A percentile compares a stretch with the other conserved stretches of the same genome.
These are phyloP conservation scores for Vultur gryphus DNA, from an alignment of 2,797 vertebrate species.

Conservation along the genomic window DNA sequence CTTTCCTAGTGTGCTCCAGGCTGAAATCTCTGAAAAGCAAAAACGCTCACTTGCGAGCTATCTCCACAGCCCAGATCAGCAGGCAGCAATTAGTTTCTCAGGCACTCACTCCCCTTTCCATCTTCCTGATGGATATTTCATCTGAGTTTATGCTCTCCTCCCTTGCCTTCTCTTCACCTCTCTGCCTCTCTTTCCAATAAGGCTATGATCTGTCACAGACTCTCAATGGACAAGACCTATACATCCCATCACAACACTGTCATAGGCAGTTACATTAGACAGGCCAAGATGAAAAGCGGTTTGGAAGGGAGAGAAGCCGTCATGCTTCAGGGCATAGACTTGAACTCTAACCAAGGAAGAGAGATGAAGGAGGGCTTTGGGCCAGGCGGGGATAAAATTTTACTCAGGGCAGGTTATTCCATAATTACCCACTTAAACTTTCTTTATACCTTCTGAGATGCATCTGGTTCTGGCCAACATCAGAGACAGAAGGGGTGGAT, in stretches of 20 bases:
- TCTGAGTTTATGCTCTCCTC: conserved; percentile 42
- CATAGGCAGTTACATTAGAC: conserved; percentile 45
- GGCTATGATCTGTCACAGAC: conserved; percentile 46
- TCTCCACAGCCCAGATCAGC: conserved; percentile 33
- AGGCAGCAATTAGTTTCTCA: conserved; percentile 42
- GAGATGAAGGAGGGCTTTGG: conserved; percentile 50
- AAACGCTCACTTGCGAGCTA: conserved; percentile 26
- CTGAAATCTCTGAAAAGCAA: conserved; percentile 41
- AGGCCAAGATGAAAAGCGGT: conserved; percentile 23
- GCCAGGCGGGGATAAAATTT: conserved; percentile 20
- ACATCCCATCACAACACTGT: conserved; percentile 53
- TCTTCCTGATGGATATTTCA: conserved; percentile 54
- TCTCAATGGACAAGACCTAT: conserved; percentile 50
- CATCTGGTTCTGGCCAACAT: conserved; percentile 41
- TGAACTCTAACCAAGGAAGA: conserved; percentile 40
- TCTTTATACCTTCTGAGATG: conserved; percentile 22
- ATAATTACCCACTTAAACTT: conserved; percentile 51
- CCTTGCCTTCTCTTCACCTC: neutral
- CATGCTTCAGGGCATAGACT: conserved; percentile 36
- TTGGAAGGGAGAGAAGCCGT: conserved; percentile 42
- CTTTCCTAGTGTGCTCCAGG: neutral
- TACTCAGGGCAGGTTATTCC: conserved; percentile 23
- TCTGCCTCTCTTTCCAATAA: conserved; percentile 27
- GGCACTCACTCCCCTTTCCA: conserved; percentile 38
- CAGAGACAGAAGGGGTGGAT: conserved; percentile 32